Base-by-base conservation (phyloP, 2,888 invertebrate species). In the Epinotia demarniana region DNA sequence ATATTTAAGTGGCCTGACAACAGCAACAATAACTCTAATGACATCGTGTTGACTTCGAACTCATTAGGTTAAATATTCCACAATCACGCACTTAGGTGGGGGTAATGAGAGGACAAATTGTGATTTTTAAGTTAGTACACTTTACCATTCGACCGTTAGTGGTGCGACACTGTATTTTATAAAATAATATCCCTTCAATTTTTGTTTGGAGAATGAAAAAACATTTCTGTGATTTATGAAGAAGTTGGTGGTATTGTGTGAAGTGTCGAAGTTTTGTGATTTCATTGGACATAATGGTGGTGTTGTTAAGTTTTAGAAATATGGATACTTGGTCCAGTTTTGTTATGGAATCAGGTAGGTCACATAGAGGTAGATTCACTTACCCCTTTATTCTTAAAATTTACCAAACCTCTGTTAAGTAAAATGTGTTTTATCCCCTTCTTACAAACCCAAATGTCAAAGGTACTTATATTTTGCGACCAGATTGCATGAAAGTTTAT, bases 281-380 rank as follows among this genome's bases (percentile, higher is more conserved):
- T 76, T 72, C 0, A 63, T 33, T 73, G 61, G 33, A 70, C 18
- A 82, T 77, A 74, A 83, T 87, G 84, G 84, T 86, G 67, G 82
- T 85, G 61, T 75, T 84, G 18, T 60, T 86, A 39, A 78, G 82
- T 66, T 84, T 78, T 78, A 76, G 75, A 58, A 57, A 78, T 11
- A 77, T 77, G 33, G 80, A 72, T 72, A 57, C 68, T 16, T 71
- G 61, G 75, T 19, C 71, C 43, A 66, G 60, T 5, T 61, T 27
- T 1, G 43, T 23, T 16, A 57, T 55, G 55, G 72, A 72, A 33
- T 72, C 67, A 33, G 71, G 75, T 75, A 19, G 16, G 74, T 74
- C 6, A 53, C 53, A 9, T 60, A 8, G 16, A 12, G 5, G 19
- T n/a, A 5, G 13, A 12, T 46, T 63, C 8, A 9, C 6, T 39